Percentiles rank a stretch among this genome's conserved stretches.
phyloP scores from a whole-genome alignment of 2,888 invertebrate species.

The Trissolcus japonicus region DNA sequence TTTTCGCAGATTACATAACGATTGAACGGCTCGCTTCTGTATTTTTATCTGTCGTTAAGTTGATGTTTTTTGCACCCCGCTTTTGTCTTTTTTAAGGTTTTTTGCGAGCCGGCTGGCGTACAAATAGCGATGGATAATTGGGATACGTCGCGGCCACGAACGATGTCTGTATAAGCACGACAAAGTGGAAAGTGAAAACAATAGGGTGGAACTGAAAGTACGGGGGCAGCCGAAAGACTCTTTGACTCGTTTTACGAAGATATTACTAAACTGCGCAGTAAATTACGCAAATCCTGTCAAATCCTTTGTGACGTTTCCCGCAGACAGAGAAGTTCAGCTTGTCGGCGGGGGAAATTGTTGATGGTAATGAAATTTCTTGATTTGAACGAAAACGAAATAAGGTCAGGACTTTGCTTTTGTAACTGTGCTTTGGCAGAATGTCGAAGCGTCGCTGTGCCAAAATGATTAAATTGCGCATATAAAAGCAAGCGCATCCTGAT shows the following conservation, averaged over 20 bases:
- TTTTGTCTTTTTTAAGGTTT: slow-evolving; percentile 13
- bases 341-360: background rate
- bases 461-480: no score
- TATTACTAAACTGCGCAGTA: slow-evolving; percentile 6
- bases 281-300: slow-evolving; percentile 7
- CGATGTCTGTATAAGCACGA: slow-evolving; percentile 32
- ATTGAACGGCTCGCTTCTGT: slow-evolving; percentile 15
- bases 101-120: slow-evolving; percentile 11
- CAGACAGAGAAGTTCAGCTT: background rate
- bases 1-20: slow-evolving; percentile 34
- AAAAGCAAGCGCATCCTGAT: no score
- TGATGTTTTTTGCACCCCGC: slow-evolving; percentile 22
- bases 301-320: background rate
- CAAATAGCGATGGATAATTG: slow-evolving; percentile 43
- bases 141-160: slow-evolving; percentile 32
- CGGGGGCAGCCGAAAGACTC: slow-evolving; percentile 5
- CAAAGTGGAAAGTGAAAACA: slow-evolving; percentile 32
- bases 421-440: no score
- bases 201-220: slow-evolving; percentile 11
- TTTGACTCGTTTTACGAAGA: slow-evolving; percentile 4
- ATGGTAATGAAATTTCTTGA: slow-evolving; percentile 4
- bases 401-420: background rate
- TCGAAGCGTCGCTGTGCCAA: no score
- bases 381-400: background rate
- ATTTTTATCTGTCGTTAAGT: slow-evolving; percentile 44